Evolutionary conservation across 2,888 invertebrate species (phyloP), one percentile per base, ranked within the genome.

Genomic region (Tachina fera): DNA sequence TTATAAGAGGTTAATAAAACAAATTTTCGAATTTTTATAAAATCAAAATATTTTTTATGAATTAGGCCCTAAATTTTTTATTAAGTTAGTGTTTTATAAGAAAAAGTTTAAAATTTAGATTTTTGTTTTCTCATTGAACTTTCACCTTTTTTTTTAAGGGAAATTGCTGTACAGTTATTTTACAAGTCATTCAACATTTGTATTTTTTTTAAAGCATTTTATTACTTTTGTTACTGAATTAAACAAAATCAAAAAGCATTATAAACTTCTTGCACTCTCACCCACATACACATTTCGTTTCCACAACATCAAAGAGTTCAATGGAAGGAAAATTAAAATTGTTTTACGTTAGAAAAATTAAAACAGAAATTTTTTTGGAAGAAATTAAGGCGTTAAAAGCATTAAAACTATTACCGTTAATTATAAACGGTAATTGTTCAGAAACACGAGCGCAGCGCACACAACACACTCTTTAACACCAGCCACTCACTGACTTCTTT

Each of bases 341-440:
- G 41, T 68, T 53, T 70, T 60, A 8, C 13, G 9, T 51, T 51
- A 19, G 51, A 63, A 41, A 74, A 51, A 47, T 47, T 31, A 22
- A 72, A 71, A 16, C 10, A 49, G 19, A 22, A 22, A 22, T 39
- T 19, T 16, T 47, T 11, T 22, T 19, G 31, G 31, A 68, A 53
- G 45, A 72, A 81, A 77, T 77, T 49, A 74, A 77, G 84, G 81
- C 74, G 81, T 81, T 81, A 85, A 74, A 81, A 85, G 68, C 68
- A 74, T 81, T 77, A 45, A 77, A 47, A 68, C 76, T 67, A 76
- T 84, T 84, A 81, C 72, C 84, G 84, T 85, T 85, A 85, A 85
- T 85, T 85, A 79, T 60, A 83, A 84, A 84, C 81, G 72, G 61
- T 85, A 81, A 85, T 85, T 81, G 84, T 43, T 53, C 61, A 65